Evolutionary conservation across 2,888 invertebrate genomes (phyloP).

Genomic region (Torymus aiolomorphi): DNA sequence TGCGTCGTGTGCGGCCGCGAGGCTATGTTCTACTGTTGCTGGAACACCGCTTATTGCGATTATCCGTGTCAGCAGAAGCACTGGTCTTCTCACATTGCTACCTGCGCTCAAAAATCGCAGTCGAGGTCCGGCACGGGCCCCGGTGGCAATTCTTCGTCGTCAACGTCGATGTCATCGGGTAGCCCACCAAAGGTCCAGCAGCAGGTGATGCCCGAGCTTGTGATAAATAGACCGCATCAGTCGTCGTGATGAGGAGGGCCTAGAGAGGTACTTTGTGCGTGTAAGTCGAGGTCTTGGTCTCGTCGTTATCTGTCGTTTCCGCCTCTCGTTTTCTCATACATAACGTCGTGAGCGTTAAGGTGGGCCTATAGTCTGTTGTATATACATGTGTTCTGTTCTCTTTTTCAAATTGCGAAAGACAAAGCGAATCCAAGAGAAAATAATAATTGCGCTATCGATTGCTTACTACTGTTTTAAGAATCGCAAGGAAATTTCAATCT

Average conservation of each 20-base stretch:
- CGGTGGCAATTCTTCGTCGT: background rate
- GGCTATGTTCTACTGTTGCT: constrained; percentile 95
- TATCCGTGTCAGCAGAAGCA: constrained; percentile 91
- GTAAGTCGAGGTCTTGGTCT: constrained; percentile 33
- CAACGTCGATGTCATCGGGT: background rate
- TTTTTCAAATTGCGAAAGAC: background rate
- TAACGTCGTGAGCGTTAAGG: background rate
- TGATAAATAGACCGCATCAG: constrained; percentile 59
- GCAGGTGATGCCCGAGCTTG: constrained; percentile 68
- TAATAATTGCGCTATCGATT: constrained; percentile 4
- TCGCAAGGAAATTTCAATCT: background rate
- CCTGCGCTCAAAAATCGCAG: constrained; percentile 77
- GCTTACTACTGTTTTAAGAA: constrained; percentile 40
- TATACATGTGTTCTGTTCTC: background rate
- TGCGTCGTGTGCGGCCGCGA: constrained; percentile 92
- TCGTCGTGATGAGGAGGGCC: constrained; percentile 43
- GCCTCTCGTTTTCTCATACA: background rate
- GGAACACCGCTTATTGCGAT: constrained; percentile 97
- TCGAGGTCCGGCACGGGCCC: constrained; percentile 13
- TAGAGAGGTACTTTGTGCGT: constrained; percentile 41
- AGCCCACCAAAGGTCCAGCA: constrained; percentile 53
- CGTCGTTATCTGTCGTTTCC: constrained; percentile 9
- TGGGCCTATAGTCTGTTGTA: constrained; percentile 25
- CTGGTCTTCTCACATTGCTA: constrained; percentile 86
- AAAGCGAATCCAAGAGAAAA: background rate